phyloP scores from a whole-genome alignment of 2,113 vertebrate species.

The Phocoena sinus region DNA sequence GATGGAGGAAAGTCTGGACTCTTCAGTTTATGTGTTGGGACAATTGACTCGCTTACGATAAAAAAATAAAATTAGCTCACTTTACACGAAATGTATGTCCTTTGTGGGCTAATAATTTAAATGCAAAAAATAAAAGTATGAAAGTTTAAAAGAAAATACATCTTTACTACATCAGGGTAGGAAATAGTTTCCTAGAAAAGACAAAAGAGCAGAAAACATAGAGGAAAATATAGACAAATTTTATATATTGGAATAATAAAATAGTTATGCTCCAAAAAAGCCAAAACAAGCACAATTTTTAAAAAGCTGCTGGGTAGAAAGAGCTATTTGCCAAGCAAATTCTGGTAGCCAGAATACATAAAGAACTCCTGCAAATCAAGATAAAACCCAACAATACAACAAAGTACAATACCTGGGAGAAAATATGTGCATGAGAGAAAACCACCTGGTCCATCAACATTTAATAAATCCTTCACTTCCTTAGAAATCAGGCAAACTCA shows the following conservation, averaged over 20 bases:
- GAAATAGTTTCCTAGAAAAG: not conserved
- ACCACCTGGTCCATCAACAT: not conserved
- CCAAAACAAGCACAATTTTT: not conserved
- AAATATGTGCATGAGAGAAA: not conserved
- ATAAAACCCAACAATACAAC: not conserved
- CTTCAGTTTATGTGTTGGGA: too few species aligned
- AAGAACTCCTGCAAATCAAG: not conserved
- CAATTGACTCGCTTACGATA: not conserved
- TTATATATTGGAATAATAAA: not conserved
- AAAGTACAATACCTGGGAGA: not conserved
- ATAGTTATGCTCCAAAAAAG: not conserved
- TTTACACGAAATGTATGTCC: not conserved
- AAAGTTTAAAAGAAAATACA: not conserved
- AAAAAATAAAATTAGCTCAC: not conserved
- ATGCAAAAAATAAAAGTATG: not conserved
- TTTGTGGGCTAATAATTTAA: not conserved
- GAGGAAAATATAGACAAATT: not conserved
- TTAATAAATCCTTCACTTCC: not conserved
- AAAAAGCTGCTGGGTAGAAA: not conserved
- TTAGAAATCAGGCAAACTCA: not conserved
- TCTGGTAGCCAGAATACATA: not conserved
- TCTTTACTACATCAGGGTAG: not conserved
- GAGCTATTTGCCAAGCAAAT: not conserved
- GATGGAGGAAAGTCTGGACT: too few species aligned
- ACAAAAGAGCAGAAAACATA: not conserved